Conservation (phyloP, 2,113 vertebrate species). For the Triplophysa dalaica region DNA sequence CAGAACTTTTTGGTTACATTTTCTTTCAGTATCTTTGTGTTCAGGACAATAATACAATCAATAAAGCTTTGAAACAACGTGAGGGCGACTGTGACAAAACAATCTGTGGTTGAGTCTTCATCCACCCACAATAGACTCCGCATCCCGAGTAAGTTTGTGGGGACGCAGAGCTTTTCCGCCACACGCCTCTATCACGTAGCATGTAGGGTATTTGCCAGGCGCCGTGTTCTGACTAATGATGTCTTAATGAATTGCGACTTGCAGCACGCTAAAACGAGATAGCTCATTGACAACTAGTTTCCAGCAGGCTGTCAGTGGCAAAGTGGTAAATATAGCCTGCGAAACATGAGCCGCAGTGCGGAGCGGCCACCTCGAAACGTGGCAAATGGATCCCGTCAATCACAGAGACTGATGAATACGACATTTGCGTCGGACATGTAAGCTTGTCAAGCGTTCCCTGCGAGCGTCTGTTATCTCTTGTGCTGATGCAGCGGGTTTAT, state of each 20-base stretch:
- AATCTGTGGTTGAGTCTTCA: not conserved
- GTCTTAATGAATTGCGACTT: conserved; percentile 76
- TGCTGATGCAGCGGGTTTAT: not conserved
- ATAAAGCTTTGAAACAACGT: too few relatives aligned
- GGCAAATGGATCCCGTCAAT: conserved; percentile 48
- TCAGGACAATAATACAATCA: too few relatives aligned
- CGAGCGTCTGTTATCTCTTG: not conserved
- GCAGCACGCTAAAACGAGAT: conserved; percentile 65
- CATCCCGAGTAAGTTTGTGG: not conserved
- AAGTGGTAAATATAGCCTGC: conserved; percentile 71
- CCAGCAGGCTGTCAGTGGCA: conserved; percentile 71
- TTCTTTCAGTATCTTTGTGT: too few relatives aligned
- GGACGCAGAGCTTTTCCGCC: not conserved
- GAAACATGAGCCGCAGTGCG: conserved; percentile 62
- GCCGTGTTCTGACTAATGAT: conserved; percentile 66
- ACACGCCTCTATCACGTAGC: not conserved
- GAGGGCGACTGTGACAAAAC: not conserved
- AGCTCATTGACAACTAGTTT: conserved; percentile 71
- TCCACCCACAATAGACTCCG: not conserved
- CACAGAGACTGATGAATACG: conserved; percentile 9
- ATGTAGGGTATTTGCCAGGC: not conserved
- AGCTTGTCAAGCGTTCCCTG: conserved; percentile 31
- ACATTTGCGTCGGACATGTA: conserved; percentile 18
- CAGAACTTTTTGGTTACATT: not conserved
- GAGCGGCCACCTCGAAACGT: conserved; percentile 50